These are phyloP conservation scores for Diaprepes abbreviatus DNA, from an alignment of 2,888 invertebrate genomes.

Conservation along the genomic window DNA sequence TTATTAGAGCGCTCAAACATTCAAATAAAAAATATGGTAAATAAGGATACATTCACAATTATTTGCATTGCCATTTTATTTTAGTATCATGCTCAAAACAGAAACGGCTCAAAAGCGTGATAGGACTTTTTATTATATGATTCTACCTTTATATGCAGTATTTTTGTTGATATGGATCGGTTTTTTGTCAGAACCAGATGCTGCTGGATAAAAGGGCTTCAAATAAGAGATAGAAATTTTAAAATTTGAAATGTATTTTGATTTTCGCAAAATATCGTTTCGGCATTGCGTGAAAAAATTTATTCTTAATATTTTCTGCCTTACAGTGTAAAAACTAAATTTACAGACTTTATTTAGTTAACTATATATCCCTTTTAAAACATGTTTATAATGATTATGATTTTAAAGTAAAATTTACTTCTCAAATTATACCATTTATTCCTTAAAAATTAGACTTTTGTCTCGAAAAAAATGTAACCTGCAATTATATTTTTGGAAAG, in stretches of 20 bases:
- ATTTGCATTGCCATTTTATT: conserved; percentile 42
- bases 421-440: too few species aligned
- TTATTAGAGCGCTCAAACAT: conserved; percentile 42
- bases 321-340: too few species aligned
- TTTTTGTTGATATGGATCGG: conserved; percentile 1
- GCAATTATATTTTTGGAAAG: too few species aligned
- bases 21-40: conserved; percentile 43
- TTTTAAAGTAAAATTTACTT: too few species aligned
- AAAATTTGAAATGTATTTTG: background rate
- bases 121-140: conserved; percentile 35
- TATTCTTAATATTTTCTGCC: too few species aligned
- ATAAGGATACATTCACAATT: conserved; percentile 42
- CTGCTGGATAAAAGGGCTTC: background rate
- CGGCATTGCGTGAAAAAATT: too few species aligned
- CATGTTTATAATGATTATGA: too few species aligned
- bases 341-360: too few species aligned
- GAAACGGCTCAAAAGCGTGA: conserved; percentile 29
- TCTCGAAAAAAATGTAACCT: too few species aligned
- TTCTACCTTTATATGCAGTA: conserved; percentile 25
- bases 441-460: too few species aligned
- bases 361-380: too few species aligned
- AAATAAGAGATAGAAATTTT: background rate
- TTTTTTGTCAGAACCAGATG: background rate
- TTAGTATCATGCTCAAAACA: conserved; percentile 30
- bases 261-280: too few species aligned